phyloP scores from a whole-genome alignment of 2,888 invertebrate species.

The Coecobrya sp. region DNA sequence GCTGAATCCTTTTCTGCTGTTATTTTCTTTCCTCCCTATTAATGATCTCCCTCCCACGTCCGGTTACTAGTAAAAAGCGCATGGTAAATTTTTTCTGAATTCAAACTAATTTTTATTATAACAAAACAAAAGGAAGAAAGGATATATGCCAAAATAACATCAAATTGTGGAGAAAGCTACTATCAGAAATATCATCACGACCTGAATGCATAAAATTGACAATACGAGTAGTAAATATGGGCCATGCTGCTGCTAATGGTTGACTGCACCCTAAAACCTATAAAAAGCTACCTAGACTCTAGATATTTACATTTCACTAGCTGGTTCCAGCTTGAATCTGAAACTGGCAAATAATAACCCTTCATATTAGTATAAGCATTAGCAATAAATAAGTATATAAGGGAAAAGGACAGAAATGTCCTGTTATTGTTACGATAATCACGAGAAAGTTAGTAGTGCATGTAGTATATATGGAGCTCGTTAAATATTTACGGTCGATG shows the following conservation, averaged over 20 bases:
- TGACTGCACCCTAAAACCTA: slow-evolving; percentile 7
- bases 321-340: background rate
- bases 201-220: slow-evolving; percentile 59
- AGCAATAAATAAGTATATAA: background rate
- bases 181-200: background rate
- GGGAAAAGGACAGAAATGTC: slow-evolving; percentile 29
- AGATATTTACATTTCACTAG: background rate
- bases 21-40: no score
- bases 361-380: background rate
- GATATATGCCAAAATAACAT: background rate
- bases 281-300: background rate
- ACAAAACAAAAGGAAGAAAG: no score
- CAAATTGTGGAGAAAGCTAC: background rate
- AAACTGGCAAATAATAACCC: background rate
- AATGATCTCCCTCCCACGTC: no score
- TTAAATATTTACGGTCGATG: slow-evolving; percentile 78
- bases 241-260: slow-evolving; percentile 30
- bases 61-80: no score
- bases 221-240: slow-evolving; percentile 40
- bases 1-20: no score
- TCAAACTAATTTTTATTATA: no score
- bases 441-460: slow-evolving; percentile 18
- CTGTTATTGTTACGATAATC: slow-evolving; percentile 58
- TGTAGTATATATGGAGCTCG: slow-evolving; percentile 44
- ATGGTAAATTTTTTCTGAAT: no score